These are phyloP conservation scores for Erebia epiphron DNA, from an alignment of 2,888 invertebrate species.

Conservation along the genomic window DNA sequence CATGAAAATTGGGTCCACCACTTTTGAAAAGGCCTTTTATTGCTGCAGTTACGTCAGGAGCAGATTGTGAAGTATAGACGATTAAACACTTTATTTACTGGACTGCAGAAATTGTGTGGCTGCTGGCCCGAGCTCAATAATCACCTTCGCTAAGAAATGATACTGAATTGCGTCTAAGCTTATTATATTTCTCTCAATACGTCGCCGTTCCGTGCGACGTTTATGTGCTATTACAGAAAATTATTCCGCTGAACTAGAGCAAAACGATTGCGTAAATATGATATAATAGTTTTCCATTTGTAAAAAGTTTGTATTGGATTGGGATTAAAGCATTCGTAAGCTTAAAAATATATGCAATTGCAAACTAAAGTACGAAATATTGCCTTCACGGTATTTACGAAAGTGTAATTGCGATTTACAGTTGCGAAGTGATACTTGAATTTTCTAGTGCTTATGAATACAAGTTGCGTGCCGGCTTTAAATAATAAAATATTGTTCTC, in stretches of 20 bases:
- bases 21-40: conserved; percentile 53
- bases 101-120: conserved; percentile 48
- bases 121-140: conserved; percentile 50
- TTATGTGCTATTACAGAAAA: conserved; percentile 57
- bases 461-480: conserved; percentile 9
- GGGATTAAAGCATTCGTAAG: conserved; percentile 32
- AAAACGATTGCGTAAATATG: conserved; percentile 43
- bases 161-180: conserved; percentile 59
- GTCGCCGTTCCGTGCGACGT: conserved; percentile 56
- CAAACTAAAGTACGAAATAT: conserved; percentile 33
- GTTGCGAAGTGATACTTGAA: conserved; percentile 26
- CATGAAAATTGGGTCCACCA: conserved; percentile 50
- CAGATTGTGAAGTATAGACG: conserved; percentile 71
- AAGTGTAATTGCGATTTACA: conserved; percentile 35
- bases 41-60: conserved; percentile 52
- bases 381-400: conserved; percentile 31
- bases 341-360: conserved; percentile 34
- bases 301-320: conserved; percentile 38
- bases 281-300: conserved; percentile 40
- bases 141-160: conserved; percentile 60
- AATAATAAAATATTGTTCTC: conserved; percentile 14
- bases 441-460: conserved; percentile 26
- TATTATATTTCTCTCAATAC: conserved; percentile 64
- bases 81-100: conserved; percentile 66
- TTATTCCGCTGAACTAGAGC: conserved; percentile 49